Base-by-base conservation (phyloP, 2,797 vertebrate species). In the Xyrichtys novacula region DNA sequence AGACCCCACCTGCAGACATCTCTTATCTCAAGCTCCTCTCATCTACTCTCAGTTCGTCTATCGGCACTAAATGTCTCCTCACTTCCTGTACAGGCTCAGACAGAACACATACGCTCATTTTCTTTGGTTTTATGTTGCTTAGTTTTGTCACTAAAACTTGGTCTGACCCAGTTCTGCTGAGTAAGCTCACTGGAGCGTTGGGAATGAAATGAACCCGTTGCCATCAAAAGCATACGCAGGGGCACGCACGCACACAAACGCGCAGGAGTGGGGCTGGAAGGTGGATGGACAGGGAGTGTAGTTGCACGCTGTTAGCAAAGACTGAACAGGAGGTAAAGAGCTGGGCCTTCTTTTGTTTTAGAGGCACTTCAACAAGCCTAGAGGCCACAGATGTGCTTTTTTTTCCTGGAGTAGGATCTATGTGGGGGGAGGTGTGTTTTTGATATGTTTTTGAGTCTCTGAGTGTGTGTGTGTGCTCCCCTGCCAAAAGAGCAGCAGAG, bases 101-200 rank as follows among this genome's bases (percentile, higher is more conserved):
- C 47, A 54, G 54, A 53, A 56, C 71, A 40, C 53, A 11, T 39
- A 31, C 49, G 10, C 42, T 36, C 48, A 53, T 59, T 68, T 75
- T 80, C 50, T 80, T 81, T 77, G 63, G 69, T 76, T 85, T 86
- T 68, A 31, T 69, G 77, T 82, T 83, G 63, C 75, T 84, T 84
- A 55, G 78, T 84, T 85, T 84, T 74, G 50, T 70, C 77, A 60
- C 70, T 47, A 76, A 78, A 89, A 90, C 69, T 73, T 74, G 52
- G 50, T 73, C 76, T 86, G 84, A 90, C 86, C 88, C 72, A 85
- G 72, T 86, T 89, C 64, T 86, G 85, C 85, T 80, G 86, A 86
- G 82, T 85, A 80, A 83, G 73, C 75, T 80, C 85, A 83, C 70
- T 83, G 76, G 72, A 90, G 89, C 74, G 39, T 84, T 84, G 68